phyloP scores from a whole-genome alignment of 2,113 vertebrate genomes.

The Dromaius novaehollandiae region DNA sequence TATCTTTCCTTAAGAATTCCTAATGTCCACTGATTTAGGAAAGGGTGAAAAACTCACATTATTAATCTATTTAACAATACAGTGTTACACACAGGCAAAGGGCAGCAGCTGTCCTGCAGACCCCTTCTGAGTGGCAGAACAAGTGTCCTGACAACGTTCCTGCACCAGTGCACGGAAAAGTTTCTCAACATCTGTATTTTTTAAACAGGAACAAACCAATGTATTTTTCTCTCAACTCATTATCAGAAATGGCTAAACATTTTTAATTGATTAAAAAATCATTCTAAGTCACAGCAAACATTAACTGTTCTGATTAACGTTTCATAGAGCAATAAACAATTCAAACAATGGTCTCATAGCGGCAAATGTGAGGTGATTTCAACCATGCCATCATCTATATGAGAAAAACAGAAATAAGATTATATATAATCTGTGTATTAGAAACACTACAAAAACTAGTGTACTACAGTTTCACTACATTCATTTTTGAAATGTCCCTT shows the following conservation, averaged over 20 bases:
- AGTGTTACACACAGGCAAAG: background rate
- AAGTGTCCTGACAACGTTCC: background rate
- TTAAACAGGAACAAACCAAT: background rate
- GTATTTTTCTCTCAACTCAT: background rate
- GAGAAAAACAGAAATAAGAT: background rate
- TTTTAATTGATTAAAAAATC: background rate
- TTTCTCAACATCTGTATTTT: background rate
- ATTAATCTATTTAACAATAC: background rate
- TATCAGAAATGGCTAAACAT: background rate
- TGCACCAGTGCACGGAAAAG: background rate
- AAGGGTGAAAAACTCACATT: background rate
- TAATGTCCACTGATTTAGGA: background rate
- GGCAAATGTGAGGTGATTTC: background rate
- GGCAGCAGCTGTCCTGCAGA: background rate
- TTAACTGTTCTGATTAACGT: background rate
- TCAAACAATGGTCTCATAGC: background rate
- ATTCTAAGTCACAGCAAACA: background rate
- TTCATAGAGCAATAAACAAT: background rate
- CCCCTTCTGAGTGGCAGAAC: background rate
- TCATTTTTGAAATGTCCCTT: background rate
- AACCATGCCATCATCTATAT: background rate
- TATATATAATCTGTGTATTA: background rate
- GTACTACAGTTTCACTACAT: rapidly evolving
- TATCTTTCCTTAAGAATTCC: background rate
- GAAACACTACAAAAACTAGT: background rate